Evolutionary conservation across 2,797 vertebrate species (phyloP).

Genomic region (Petrocephalus sullivani): DNA sequence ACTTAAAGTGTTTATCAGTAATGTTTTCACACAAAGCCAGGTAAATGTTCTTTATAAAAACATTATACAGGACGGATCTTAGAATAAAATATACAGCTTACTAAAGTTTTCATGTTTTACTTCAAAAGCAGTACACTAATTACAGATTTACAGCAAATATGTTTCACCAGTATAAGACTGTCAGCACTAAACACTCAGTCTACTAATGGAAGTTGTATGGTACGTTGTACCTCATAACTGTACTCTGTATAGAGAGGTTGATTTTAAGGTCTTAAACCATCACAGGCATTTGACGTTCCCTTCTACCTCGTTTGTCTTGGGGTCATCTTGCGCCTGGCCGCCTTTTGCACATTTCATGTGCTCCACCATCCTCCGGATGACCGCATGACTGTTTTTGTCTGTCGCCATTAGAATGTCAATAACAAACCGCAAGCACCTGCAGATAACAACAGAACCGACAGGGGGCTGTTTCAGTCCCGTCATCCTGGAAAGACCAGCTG

Average conservation of each 20-base stretch:
- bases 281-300: not conserved
- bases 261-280: not conserved
- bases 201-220: not conserved
- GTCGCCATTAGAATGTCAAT: constrained; percentile 97
- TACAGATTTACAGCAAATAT: not conserved
- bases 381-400: constrained; percentile 97
- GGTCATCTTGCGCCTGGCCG: constrained; percentile 80
- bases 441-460: constrained; percentile 25
- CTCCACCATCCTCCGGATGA: constrained; percentile 98
- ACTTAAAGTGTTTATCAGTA: not conserved
- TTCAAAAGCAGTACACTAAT: not conserved
- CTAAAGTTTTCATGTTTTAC: not conserved
- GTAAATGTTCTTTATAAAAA: not conserved
- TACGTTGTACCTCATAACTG: not conserved
- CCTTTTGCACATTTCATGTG: constrained; percentile 98
- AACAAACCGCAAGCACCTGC: constrained; percentile 94
- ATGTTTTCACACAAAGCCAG: not conserved
- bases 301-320: constrained; percentile 90
- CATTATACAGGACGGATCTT: not conserved
- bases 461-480: not conserved
- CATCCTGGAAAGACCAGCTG: not conserved
- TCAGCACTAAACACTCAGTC: not conserved
- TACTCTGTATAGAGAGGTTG: not conserved
- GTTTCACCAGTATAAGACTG: not conserved
- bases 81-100: not conserved